Base-by-base conservation (phyloP, 2,113 vertebrate genomes). In the Hippocampus mohnikei region DNA sequence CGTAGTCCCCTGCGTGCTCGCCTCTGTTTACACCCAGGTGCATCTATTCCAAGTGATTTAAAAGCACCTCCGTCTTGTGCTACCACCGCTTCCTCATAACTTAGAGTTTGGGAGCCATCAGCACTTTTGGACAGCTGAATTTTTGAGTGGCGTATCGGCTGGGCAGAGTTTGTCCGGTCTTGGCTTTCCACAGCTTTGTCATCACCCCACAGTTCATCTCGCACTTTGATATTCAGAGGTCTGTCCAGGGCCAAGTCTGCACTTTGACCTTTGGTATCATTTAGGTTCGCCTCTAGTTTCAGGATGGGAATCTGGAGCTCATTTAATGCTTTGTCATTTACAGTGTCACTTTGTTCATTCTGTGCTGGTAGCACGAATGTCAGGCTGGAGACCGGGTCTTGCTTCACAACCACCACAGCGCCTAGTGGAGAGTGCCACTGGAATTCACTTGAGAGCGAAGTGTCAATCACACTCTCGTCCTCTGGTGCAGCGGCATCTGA, bases 51-150 rank as follows among this genome's bases (percentile, higher is more conserved):
- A 40, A 4, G 20, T 66, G 64, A 44, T 77, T 15, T 44, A 40
- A 1, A 13, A 13, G 3, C 40, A 41, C 16, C 5, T n/a, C 53
- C 48, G 0, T 50, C 20, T 0, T 50, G 37, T 13, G 48, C 74
- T 33, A 72, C 25, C 7, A 70, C 59, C 20, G 86, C 84, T 61
- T 91, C 90, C 73, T 91, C 90, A 74, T 89, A 92, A 65, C 79
- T 82, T 29, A 90, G 42, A 0, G 42, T 81, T 50, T 84, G 79
- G 0, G 58, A 83, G 0, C 90, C 87, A 67, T 88, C 90, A 1
- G 11, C 2, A 11, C 29, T 18, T 78, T 71, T 85, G 15, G 73
- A 73, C 0, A 88, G 75, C 67, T 70, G 9, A 5, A 92, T 40
- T 60, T 84, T 86, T 0, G 84, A 84, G 21, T 25, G 76, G 25